Conservation (phyloP, 2,113 vertebrate species). For the Sinocyclocheilus grahami region DNA sequence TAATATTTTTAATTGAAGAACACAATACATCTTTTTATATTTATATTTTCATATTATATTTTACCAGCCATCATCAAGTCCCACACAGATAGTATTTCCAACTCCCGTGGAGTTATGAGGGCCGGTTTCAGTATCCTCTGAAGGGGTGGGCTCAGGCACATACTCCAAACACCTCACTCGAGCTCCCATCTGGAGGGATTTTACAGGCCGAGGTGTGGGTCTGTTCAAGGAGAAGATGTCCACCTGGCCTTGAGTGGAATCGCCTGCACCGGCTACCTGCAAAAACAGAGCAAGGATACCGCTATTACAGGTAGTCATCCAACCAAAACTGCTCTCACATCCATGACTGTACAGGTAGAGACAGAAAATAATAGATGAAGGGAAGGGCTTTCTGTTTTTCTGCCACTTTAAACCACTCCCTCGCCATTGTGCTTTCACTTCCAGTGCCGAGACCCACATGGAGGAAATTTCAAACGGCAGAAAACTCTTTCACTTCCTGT, state of each 20-base stretch:
- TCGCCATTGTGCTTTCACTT: conserved; percentile 36
- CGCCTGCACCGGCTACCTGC: conserved; percentile 85
- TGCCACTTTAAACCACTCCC: neutral
- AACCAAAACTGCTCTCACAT: neutral
- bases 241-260: conserved; percentile 81
- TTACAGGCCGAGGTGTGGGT: conserved; percentile 80
- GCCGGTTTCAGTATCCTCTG: conserved; percentile 52
- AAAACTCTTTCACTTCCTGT: conserved; percentile 38
- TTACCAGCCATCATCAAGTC: conserved; percentile 89
- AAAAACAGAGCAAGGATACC: neutral
- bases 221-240: conserved; percentile 94
- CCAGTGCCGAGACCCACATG: conserved; percentile 36
- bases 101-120: conserved; percentile 34
- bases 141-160: conserved; percentile 70
- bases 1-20: neutral
- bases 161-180: conserved; percentile 87
- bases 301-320: neutral
- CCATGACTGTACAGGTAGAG: neutral
- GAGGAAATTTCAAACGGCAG: conserved; percentile 53
- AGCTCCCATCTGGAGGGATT: conserved; percentile 83
- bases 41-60: conserved; percentile 54
- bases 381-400: neutral
- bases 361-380: neutral
- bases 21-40: neutral
- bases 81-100: conserved; percentile 81